These are phyloP conservation scores for Furcula furcula DNA, from an alignment of 2,888 invertebrate species.

Conservation along the genomic window DNA sequence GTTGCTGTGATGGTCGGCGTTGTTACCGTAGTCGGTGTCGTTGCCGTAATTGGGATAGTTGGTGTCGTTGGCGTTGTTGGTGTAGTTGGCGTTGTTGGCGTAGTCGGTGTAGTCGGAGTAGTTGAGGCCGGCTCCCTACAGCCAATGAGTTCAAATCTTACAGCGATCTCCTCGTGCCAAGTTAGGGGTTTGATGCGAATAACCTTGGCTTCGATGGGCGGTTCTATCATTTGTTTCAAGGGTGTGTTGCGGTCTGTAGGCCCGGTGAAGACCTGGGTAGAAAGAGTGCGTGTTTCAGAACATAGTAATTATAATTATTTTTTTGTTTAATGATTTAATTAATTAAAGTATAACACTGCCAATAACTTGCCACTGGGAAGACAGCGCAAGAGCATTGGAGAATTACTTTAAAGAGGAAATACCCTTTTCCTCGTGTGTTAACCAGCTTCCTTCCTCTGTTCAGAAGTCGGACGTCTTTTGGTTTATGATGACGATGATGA, in stretches of 20 bases:
- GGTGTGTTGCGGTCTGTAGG: constrained; percentile 80
- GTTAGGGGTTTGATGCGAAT: constrained; percentile 84
- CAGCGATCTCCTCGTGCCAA: constrained; percentile 82
- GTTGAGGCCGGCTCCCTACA: not conserved
- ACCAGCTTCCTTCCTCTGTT: too few species aligned
- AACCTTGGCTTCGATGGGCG: constrained; percentile 85
- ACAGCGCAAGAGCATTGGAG: too few species aligned
- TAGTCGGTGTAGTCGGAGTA: not conserved
- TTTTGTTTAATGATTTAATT: too few species aligned
- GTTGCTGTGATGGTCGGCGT: not conserved
- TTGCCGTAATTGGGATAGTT: constrained; percentile 1
- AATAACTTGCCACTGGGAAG: too few species aligned
- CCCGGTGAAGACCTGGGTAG: constrained; percentile 83
- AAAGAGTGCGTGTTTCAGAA: not conserved
- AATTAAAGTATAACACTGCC: too few species aligned
- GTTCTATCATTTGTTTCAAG: constrained; percentile 80
- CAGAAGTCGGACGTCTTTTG: too few species aligned
- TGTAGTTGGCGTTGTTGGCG: not conserved
- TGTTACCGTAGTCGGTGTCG: not conserved
- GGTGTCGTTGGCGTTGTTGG: not conserved
- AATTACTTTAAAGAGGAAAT: too few species aligned
- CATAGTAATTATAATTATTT: too few species aligned
- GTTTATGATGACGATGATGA: too few species aligned
- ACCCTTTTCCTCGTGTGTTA: too few species aligned
- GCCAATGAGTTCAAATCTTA: constrained; percentile 76